Base-by-base conservation (phyloP, 2,797 vertebrate species). In the Molossus alvarezi region DNA sequence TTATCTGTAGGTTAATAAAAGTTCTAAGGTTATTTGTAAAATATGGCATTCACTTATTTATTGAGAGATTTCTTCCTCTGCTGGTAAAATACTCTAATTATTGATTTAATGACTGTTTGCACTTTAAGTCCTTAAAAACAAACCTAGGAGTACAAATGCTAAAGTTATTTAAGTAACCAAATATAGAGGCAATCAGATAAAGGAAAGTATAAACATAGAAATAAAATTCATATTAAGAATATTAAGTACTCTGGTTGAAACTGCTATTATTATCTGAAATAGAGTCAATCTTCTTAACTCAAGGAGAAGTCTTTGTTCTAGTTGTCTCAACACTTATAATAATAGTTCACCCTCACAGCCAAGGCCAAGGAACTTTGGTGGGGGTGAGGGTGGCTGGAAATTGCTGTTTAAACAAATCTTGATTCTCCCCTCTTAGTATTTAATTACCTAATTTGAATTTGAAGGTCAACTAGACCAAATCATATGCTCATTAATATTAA, bases 391-490 rank as follows among this genome's bases (percentile, higher is more conserved):
- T 45, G 3, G 41, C 41, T 11, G 5, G 8, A 6, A 23, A 57
- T 37, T 60, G 51, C 76, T 86, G 10, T 87, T 94, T 93, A 93
- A 93, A 88, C 55, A 96, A 90, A 94, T 5, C 0, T 69, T 29
- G 65, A 96, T 97, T 96, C 84, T 96, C 95, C 94, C 97, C 96
- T 89, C 95, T 98, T 98, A 97, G 91, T 95, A 91, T 95, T 97
- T 97, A 98, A 97, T 97, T 91, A 93, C 21, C 81, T 96, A 97
- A 96, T 98, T 97, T 97, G 96, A 88, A 79, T 98, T 89, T 98
- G 96, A 98, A 98, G 96, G 97, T 97, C 97, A 98, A 81, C 92
- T 95, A 97, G 97, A 98, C 96, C 96, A 97, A 97, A 98, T 98
- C 77, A 86, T 95, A 96, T 92, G 91, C 94, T 98, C 97, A 98